Conservation (phyloP, 2,797 vertebrate species). For the Lutjanus campechanus region DNA sequence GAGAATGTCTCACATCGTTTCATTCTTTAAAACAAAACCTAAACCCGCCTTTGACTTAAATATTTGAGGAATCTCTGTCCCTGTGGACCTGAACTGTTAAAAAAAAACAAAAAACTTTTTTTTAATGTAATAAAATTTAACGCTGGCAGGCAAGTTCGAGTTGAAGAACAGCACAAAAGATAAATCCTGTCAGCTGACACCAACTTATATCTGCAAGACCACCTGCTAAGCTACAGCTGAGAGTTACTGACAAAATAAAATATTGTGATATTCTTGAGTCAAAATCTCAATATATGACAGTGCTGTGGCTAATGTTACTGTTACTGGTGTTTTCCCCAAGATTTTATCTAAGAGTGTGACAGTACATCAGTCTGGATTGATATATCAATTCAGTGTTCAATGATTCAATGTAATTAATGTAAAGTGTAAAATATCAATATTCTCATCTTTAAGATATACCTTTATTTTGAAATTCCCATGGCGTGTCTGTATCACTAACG, state of each 20-base stretch:
- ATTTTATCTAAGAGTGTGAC: not conserved
- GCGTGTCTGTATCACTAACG: too few species aligned
- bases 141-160: not conserved
- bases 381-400: too few species aligned
- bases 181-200: not conserved
- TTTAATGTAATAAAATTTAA: not conserved
- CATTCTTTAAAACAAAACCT: not conserved
- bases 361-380: too few species aligned
- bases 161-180: not conserved
- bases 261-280: not conserved
- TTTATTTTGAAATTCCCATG: too few species aligned
- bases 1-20: not conserved
- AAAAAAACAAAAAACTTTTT: not conserved
- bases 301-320: not conserved
- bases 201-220: not conserved
- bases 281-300: not conserved
- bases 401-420: too few species aligned
- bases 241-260: not conserved
- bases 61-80: not conserved
- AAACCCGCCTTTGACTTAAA: not conserved
- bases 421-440: too few species aligned
- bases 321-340: too few species aligned
- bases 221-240: not conserved
- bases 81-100: not conserved
- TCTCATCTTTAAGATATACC: too few species aligned